Percentiles rank a stretch among this genome's conserved stretches.
Conservation (phyloP, 2,888 invertebrate genomes). For the Sclerodermus sp. region DNA sequence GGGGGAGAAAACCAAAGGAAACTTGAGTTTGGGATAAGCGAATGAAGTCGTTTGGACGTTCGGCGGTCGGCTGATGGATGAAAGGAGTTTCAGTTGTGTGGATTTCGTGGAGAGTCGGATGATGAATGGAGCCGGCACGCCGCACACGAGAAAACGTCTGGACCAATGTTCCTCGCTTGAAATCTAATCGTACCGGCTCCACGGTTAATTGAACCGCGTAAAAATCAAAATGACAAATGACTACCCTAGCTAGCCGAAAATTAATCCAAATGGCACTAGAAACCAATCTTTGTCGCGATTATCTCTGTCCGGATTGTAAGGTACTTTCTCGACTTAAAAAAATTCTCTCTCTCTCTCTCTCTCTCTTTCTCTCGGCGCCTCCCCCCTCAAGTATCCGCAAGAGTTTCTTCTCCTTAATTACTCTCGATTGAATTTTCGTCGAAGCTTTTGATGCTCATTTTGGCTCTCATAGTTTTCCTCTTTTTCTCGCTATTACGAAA, state of each 20-base stretch:
- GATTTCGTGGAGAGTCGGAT: constrained; percentile 29
- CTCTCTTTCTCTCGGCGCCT: too few species aligned
- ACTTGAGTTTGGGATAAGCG: constrained; percentile 17
- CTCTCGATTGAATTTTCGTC: too few species aligned
- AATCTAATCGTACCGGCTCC: neutral
- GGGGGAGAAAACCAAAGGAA: constrained; percentile 5
- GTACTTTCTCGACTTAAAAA: too few species aligned
- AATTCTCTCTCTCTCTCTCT: too few species aligned
- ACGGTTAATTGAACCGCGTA: constrained; percentile 20
- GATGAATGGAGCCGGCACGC: constrained; percentile 29
- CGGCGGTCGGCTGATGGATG: constrained; percentile 27
- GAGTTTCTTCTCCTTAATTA: too few species aligned
- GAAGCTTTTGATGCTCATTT: too few species aligned
- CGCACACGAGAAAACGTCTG: constrained; percentile 6
- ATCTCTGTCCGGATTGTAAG: too few species aligned
- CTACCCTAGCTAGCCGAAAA: neutral
- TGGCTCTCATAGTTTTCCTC: too few species aligned
- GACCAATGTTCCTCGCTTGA: too few species aligned
- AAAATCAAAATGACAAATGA: constrained; percentile 18
- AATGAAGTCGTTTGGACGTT: constrained; percentile 25
- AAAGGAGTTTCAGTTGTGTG: constrained; percentile 35
- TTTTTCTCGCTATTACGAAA: too few species aligned
- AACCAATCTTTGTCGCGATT: constrained; percentile 1
- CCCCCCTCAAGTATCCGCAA: too few species aligned
- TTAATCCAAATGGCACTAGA: constrained; percentile 3